Conservation (phyloP, 2,113 vertebrate genomes). For the Laterallus jamaicensis region DNA sequence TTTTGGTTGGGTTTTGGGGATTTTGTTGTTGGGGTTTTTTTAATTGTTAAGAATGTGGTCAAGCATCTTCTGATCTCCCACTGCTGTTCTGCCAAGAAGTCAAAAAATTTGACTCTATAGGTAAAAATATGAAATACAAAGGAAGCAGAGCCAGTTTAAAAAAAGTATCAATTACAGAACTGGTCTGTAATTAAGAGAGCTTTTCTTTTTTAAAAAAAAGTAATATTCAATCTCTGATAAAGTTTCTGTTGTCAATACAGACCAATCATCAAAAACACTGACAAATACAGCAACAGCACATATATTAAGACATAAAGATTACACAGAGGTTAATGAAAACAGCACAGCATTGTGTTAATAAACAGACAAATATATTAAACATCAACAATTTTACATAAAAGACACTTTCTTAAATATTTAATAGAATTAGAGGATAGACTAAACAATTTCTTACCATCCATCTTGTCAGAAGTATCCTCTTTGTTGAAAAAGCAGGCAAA, state of each 20-base stretch:
- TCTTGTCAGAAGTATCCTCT: constrained; percentile 99
- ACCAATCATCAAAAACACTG: neutral
- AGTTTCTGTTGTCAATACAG: neutral
- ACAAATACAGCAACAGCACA: constrained; percentile 1
- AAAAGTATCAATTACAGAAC: neutral
- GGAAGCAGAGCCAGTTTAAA: neutral
- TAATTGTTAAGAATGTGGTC: neutral
- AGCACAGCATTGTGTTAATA: neutral
- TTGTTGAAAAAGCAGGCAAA: constrained; percentile 85
- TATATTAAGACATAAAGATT: neutral
- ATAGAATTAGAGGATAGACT: constrained; percentile 52
- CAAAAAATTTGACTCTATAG: neutral
- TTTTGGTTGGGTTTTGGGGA: neutral
- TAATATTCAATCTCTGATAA: neutral
- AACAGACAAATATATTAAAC: constrained; percentile 4
- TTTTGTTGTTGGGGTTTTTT: neutral
- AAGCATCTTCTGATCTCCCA: neutral
- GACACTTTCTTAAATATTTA: neutral
- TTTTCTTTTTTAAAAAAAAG: neutral
- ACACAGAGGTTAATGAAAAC: neutral
- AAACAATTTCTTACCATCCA: constrained; percentile 94
- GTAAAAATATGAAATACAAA: neutral
- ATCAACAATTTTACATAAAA: constrained; percentile 20
- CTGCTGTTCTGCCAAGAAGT: neutral
- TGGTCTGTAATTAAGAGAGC: neutral